Base-by-base conservation (phyloP, 2,888 invertebrate genomes). In the Cheiracanthium punctorium region DNA sequence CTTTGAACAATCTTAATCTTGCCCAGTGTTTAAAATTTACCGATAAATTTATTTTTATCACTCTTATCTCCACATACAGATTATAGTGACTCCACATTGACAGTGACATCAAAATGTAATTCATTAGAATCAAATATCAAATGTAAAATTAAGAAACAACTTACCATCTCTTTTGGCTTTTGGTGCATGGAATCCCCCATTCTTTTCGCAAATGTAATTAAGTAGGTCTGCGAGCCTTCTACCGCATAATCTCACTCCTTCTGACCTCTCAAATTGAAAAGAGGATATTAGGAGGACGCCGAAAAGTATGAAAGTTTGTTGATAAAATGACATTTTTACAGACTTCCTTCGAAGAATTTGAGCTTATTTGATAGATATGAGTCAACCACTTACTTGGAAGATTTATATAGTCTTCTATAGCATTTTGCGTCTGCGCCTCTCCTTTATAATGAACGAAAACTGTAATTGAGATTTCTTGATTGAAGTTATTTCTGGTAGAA, bases 161-260 rank as follows among this genome's bases (percentile, higher is more conserved):
- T 37, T 80, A 85, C 85, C 80, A 28, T 71, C 80, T 75, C 80
- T 80, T 17, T 43, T 74, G 0, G 67, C 58, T 58, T 65, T 41
- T 14, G 85, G 85, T 14, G 74, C 70, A 28, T 85, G 85, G 24
- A 80, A 85, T 74, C 85, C 85, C n/a, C 85, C 85, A 32, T 80
- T 69, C 43, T 65, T 85, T 64, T 80, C 80, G 58, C 85, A 85
- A 14, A 85, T 75, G 74, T 74, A 41, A n/a, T 74, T 85, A n/a
- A 85, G 85, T 24, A 80, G 74, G 43, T 85, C 80, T 14, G 85
- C 85, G 43, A 85, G 41, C 17, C 80, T 20, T 33, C 80, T 73
- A 30, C 85, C 85, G 20, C 85, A 85, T 41, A 85, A 10, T 58
- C 58, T 20, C 24, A 58, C 24, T 24, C 58, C 58, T 7, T 24